These are phyloP conservation scores for Drosophila sturtevanti DNA, from an alignment of 1,140 invertebrate species.

Conservation along the genomic window DNA sequence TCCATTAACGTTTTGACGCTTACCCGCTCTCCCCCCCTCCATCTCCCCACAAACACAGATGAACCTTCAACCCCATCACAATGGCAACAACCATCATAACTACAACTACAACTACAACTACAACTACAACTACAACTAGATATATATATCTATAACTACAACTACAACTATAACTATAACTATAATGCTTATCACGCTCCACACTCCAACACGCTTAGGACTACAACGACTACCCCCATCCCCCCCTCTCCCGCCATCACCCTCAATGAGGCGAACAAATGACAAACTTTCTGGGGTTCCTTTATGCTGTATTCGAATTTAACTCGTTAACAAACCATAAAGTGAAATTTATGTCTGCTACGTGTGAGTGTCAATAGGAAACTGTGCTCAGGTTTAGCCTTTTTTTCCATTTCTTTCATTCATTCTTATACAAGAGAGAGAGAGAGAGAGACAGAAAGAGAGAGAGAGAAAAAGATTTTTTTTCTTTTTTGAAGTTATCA, in stretches of 20 bases:
- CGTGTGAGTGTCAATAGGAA: slow-evolving; percentile 64
- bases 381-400: slow-evolving; percentile 15
- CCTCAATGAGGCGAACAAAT: slow-evolving; percentile 60
- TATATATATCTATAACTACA: neutral
- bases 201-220: slow-evolving; percentile 65
- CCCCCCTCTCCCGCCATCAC: slow-evolving; percentile 10
- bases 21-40: neutral
- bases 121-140: slow-evolving; percentile 35
- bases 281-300: slow-evolving; percentile 69
- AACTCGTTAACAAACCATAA: slow-evolving; percentile 81
- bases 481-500: slow-evolving; percentile 68
- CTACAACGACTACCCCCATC: neutral
- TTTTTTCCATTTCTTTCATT: slow-evolving; percentile 16
- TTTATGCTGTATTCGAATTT: slow-evolving; percentile 71
- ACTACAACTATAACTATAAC: slow-evolving; percentile 54
- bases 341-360: slow-evolving; percentile 77
- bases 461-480: neutral
- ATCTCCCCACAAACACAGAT: neutral
- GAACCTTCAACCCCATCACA: neutral
- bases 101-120: slow-evolving; percentile 14
- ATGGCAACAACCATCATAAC: slow-evolving; percentile 18
- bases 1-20: slow-evolving; percentile 55
- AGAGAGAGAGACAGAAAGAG: too few species aligned
- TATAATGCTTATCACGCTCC: slow-evolving; percentile 77
- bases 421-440: slow-evolving; percentile 1